Evolutionary conservation across 2,888 invertebrate genomes (phyloP).

Genomic region (Tanaodytes sp.): DNA sequence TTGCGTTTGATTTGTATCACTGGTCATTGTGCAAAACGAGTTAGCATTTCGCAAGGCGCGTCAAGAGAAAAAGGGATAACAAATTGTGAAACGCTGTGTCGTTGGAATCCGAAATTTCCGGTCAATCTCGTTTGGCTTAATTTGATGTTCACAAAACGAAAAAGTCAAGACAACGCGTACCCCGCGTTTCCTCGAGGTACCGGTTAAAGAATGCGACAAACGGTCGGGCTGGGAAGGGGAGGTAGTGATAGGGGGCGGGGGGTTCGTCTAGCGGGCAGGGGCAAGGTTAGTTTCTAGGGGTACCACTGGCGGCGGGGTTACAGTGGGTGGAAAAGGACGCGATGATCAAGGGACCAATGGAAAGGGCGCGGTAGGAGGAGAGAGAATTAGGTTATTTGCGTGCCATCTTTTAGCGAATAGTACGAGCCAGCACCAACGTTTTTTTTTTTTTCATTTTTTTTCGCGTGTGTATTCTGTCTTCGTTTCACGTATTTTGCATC

Average conservation of each 20-base stretch:
- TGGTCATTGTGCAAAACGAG: slow-evolving; percentile 3
- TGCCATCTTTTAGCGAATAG: slow-evolving; percentile 55
- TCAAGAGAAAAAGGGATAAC: slow-evolving; percentile 29
- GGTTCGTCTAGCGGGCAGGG: too few relatives aligned
- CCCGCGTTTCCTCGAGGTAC: slow-evolving; percentile 35
- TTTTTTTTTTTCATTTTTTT: too few relatives aligned
- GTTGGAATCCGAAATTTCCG: slow-evolving; percentile 23
- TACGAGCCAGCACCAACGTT: slow-evolving; percentile 55
- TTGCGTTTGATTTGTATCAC: slow-evolving; percentile 10
- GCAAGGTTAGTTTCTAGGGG: too few relatives aligned
- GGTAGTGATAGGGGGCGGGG: neutral
- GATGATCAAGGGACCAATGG: neutral
- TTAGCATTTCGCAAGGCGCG: slow-evolving; percentile 43
- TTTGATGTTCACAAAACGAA: slow-evolving; percentile 30
- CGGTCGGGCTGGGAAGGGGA: slow-evolving; percentile 3
- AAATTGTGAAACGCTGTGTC: slow-evolving; percentile 21
- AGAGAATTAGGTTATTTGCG: slow-evolving; percentile 40
- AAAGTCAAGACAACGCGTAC: slow-evolving; percentile 38
- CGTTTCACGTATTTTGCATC: slow-evolving; percentile 54
- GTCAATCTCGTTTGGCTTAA: slow-evolving; percentile 25
- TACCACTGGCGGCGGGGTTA: too few relatives aligned
- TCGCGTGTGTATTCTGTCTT: slow-evolving; percentile 46
- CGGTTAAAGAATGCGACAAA: slow-evolving; percentile 14
- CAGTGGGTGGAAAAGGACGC: neutral
- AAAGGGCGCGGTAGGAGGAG: slow-evolving; percentile 7